A percentile compares a stretch with the other conserved stretches of the same genome.
Conservation (phyloP, 2,113 vertebrate genomes). For the Dipodomys merriami region DNA sequence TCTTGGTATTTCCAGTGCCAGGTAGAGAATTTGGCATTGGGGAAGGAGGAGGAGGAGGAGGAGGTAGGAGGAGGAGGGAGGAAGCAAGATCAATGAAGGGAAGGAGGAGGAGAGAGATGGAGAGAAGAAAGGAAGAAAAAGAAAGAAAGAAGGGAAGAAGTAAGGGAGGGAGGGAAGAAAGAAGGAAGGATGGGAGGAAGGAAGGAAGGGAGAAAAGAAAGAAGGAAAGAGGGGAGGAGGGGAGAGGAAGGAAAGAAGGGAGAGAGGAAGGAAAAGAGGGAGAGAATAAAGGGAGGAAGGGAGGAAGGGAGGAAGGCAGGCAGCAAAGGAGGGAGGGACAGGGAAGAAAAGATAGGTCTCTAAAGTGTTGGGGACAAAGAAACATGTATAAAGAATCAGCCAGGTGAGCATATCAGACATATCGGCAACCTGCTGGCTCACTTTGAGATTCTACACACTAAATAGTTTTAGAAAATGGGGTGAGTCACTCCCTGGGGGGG, state of each 20-base stretch:
- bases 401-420: not conserved
- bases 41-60: too few relatives aligned
- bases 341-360: too few relatives aligned
- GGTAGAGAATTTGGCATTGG: not conserved
- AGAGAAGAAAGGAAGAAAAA: not conserved
- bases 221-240: rapidly evolving
- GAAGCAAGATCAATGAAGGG: too few relatives aligned
- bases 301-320: not conserved
- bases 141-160: not conserved
- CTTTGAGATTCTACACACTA: not conserved
- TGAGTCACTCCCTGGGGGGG: too few relatives aligned
- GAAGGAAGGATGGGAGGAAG: too few relatives aligned
- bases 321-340: rapidly evolving
- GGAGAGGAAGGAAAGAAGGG: not conserved
- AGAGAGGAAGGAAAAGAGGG: rapidly evolving
- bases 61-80: rapidly evolving
- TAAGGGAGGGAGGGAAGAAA: rapidly evolving
- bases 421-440: not conserved
- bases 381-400: not conserved
- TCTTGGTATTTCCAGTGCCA: not conserved
- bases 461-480: conserved; percentile 12
- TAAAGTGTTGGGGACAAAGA: rapidly evolving
- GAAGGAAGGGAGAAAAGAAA: not conserved
- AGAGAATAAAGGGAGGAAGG: rapidly evolving
- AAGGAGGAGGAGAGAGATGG: too few relatives aligned